Evolutionary conservation across 2,888 invertebrate genomes (phyloP), one percentile per base, ranked within the genome.

Genomic region (Acholoe squamosa): DNA sequence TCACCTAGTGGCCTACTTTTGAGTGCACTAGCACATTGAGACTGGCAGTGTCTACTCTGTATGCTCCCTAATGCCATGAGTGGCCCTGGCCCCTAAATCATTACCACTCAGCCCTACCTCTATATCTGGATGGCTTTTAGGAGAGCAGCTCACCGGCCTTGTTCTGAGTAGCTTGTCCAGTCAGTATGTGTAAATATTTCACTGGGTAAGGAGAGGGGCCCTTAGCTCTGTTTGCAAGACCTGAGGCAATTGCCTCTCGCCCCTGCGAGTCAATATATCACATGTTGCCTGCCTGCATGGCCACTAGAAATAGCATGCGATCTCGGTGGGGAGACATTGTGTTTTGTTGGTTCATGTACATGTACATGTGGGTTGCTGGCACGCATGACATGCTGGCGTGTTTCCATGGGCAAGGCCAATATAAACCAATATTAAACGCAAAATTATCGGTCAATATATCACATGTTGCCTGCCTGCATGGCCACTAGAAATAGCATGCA

Each of bases 1-100:
- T 28, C 71, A 71, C 71, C 71, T 16, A 71, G 28, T 71, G 71
- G 71, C 71, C 71, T 71, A 71, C 71, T 71, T 71, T 71, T 25
- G n/a, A 28, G 61, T 19, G 19, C 1, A 61, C 22, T 61, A 54
- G n/a, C n/a, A n/a, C n/a, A n/a, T n/a, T n/a, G n/a, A n/a, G n/a
- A n/a, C n/a, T n/a, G n/a, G 61, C n/a, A 61, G 3, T 61, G 22
- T n/a, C 61, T 61, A n/a, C 61, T 3, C 61, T 3, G 61, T 10
- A 43, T 43, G 43, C 43, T 43, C 43, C 43, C 43, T 10, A 43
- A 10, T 43, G 43, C 43, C 43, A 43, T 7, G 43, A 43, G 43
- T 43, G 43, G 43, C 43, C 43, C 43, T 7, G 43, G 5, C 43
- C 43, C 43, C 43, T 43, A 43, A 43, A 43, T 43, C 43, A 43